Percentiles rank a stretch among this genome's conserved stretches.
These are phyloP conservation scores for Rhynchophorus ferrugineus DNA, from an alignment of 1,140 invertebrate species.

Conservation along the genomic window DNA sequence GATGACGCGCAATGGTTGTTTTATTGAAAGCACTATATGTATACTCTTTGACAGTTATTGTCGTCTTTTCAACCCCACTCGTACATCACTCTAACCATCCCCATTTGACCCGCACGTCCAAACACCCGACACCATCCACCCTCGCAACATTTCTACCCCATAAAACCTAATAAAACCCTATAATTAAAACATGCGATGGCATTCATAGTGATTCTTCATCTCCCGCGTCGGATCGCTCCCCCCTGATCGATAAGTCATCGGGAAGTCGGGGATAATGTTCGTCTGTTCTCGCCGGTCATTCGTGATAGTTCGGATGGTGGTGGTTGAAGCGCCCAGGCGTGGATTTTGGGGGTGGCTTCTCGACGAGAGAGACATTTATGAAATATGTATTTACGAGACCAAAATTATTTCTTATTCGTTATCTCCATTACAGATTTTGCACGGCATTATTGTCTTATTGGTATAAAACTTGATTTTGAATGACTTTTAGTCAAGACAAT, in stretches of 20 bases:
- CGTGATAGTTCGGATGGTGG: not conserved
- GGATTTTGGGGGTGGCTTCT: not conserved
- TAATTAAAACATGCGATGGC: slow-evolving; percentile 23
- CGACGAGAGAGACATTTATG: too few relatives aligned
- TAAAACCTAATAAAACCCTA: slow-evolving; percentile 24
- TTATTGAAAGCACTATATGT: not conserved
- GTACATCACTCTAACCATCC: not conserved
- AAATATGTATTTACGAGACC: too few relatives aligned
- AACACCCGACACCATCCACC: not conserved
- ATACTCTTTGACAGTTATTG: not conserved
- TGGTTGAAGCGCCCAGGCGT: not conserved
- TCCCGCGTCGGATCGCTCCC: not conserved
- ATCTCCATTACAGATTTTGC: too few relatives aligned
- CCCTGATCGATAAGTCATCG: not conserved
- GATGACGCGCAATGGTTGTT: too few relatives aligned
- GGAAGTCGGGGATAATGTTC: too few relatives aligned
- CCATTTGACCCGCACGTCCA: not conserved
- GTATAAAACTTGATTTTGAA: too few relatives aligned
- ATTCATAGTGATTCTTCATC: slow-evolving; percentile 22
- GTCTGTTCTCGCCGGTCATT: not conserved
- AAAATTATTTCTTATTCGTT: too few relatives aligned
- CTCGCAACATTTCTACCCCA: slow-evolving; percentile 16
- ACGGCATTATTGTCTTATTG: too few relatives aligned
- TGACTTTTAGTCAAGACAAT: too few relatives aligned
- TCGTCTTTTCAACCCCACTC: not conserved